Evolutionary conservation across 2,113 vertebrate species (phyloP).

Genomic region (Larimichthys crocea): DNA sequence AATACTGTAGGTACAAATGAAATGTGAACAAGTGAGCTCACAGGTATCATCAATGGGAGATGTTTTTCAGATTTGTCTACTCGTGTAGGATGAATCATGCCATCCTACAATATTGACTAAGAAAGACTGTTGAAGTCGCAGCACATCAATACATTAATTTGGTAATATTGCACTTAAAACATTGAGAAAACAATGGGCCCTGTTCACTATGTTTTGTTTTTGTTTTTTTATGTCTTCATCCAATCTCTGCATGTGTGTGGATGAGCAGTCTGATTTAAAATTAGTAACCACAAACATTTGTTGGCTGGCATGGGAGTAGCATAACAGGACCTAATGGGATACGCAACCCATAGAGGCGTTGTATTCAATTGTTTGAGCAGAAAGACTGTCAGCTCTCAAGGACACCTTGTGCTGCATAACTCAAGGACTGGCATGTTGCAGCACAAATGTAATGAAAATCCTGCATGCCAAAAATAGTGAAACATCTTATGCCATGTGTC

Average conservation of each 20-base stretch:
- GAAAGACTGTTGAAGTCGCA: background rate
- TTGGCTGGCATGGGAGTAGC: background rate
- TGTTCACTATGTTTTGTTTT: background rate
- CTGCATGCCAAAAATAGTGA: background rate
- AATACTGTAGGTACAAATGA: background rate
- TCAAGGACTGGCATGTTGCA: background rate
- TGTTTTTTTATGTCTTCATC: background rate
- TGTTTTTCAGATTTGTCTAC: background rate
- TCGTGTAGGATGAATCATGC: background rate
- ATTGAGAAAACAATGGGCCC: background rate
- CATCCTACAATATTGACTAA: background rate
- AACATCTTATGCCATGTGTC: background rate
- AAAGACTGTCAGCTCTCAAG: background rate
- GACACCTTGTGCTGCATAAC: background rate
- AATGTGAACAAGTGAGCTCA: background rate
- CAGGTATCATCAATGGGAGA: background rate
- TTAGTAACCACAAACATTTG: background rate
- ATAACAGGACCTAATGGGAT: background rate
- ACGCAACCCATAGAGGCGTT: background rate
- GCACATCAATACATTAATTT: background rate
- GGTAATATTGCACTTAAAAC: background rate
- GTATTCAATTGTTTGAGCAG: background rate
- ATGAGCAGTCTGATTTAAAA: background rate
- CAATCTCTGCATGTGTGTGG: background rate
- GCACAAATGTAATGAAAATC: background rate